A percentile compares a stretch with the other conserved stretches of the same genome.
Conservation (phyloP, 2,797 vertebrate genomes). For the Odontamblyopus rebecca region DNA sequence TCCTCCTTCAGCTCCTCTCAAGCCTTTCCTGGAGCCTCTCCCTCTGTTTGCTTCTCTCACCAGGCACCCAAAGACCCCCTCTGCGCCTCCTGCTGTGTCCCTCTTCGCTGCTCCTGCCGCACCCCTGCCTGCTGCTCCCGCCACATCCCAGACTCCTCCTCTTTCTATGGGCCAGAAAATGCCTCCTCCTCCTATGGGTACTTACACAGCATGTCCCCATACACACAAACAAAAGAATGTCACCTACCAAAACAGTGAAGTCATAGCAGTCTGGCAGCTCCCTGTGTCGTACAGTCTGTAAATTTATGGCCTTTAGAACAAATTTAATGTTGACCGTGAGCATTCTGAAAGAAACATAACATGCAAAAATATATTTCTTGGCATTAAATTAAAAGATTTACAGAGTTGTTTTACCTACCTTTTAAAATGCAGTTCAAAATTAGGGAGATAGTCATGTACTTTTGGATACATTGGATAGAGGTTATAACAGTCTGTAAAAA, state of each 20-base stretch:
- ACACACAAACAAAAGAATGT: neutral
- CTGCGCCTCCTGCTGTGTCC: too few species aligned
- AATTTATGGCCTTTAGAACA: constrained; percentile 90
- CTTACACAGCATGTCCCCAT: neutral
- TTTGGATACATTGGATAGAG: constrained; percentile 73
- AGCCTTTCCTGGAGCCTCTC: too few species aligned
- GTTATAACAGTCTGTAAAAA: constrained; percentile 82
- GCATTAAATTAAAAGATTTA: neutral
- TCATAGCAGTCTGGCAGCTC: constrained; percentile 94
- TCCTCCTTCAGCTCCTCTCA: too few species aligned
- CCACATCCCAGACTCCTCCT: too few species aligned
- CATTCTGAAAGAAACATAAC: constrained; percentile 74
- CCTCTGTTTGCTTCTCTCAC: too few species aligned
- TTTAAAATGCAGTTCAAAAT: constrained; percentile 88
- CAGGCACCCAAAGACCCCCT: too few species aligned
- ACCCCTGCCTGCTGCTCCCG: too few species aligned
- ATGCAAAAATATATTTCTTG: neutral
- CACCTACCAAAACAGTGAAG: constrained; percentile 84
- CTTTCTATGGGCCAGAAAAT: too few species aligned
- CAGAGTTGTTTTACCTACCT: constrained; percentile 73
- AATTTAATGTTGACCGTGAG: constrained; percentile 82
- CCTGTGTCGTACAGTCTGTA: constrained; percentile 89
- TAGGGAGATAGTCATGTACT: constrained; percentile 47
- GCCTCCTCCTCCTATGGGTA: too few species aligned
- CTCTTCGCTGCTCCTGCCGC: too few species aligned